Evolutionary conservation across 23 tunicate genomes (phyloP).

Genomic region (Clavelina lepadiformis): DNA sequence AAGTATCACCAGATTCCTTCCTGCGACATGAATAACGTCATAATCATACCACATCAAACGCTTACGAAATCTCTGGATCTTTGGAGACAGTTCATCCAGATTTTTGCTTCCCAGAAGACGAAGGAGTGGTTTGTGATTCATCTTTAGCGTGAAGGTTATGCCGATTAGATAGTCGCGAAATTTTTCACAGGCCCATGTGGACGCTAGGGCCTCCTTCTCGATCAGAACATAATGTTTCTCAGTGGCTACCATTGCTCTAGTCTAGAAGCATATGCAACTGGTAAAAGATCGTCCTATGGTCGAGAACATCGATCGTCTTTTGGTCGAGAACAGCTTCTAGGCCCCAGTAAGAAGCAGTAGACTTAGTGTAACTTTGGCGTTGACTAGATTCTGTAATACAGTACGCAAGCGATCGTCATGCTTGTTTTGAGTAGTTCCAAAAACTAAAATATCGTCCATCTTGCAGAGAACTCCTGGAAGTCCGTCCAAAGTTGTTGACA

Average conservation of each 20-base stretch:
- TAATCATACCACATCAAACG: slow-evolving; percentile 23
- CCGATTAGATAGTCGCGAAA: slow-evolving; percentile 28
- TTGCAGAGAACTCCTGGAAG: slow-evolving; percentile 11
- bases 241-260: slow-evolving; percentile 2
- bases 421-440: neutral
- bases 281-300: neutral
- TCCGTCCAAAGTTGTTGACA: slow-evolving; percentile 2
- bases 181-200: slow-evolving; percentile 17
- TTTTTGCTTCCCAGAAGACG: slow-evolving; percentile 15
- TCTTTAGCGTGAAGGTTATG: slow-evolving; percentile 1
- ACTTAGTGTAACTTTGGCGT: slow-evolving; percentile 11
- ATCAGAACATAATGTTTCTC: slow-evolving; percentile 32
- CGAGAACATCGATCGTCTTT: too few relatives aligned
- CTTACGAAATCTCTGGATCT: slow-evolving; percentile 32
- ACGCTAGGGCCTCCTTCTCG: slow-evolving; percentile 15
- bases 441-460: slow-evolving; percentile 6
- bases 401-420: slow-evolving; percentile 6
- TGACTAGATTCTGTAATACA: slow-evolving; percentile 7
- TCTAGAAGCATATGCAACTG: slow-evolving; percentile 3
- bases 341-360: too few relatives aligned
- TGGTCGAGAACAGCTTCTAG: too few relatives aligned
- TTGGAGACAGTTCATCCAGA: slow-evolving; percentile 10
- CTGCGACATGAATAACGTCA: slow-evolving; percentile 25
- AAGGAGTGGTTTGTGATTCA: slow-evolving; percentile 32
- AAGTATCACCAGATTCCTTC: slow-evolving; percentile 10